phyloP scores from a whole-genome alignment of 35 echinoderm and acorn worm genomes.

The Ophioderma brevispina region DNA sequence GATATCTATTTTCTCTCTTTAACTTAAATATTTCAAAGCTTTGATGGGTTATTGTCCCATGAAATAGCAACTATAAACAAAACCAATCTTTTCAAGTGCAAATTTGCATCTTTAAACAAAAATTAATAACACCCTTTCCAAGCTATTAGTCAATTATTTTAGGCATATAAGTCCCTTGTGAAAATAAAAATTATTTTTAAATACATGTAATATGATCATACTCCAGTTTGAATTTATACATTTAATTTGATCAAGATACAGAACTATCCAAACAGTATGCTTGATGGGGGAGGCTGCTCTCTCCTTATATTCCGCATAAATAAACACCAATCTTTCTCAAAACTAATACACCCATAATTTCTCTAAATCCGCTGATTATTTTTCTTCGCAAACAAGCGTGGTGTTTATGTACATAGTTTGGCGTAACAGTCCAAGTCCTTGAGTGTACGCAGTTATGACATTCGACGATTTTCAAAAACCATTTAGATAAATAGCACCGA shows the following conservation, averaged over 20 bases:
- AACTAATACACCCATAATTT: slow-evolving; percentile 5
- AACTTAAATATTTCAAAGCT: too few relatives aligned
- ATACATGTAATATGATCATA: slow-evolving; percentile 15
- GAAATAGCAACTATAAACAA: neutral
- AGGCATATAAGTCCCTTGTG: neutral
- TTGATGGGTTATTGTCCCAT: neutral
- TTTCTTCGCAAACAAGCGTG: neutral
- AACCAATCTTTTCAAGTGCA: neutral
- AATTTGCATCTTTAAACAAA: neutral
- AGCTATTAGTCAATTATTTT: slow-evolving; percentile 7
- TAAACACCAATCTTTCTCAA: neutral
- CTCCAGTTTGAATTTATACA: slow-evolving; percentile 2
- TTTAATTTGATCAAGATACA: neutral
- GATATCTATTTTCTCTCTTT: too few relatives aligned
- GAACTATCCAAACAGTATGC: neutral
- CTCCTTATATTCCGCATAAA: neutral
- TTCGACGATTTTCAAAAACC: neutral
- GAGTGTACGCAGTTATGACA: neutral
- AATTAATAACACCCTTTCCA: neutral
- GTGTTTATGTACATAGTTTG: slow-evolving; percentile 14
- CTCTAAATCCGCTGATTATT: neutral
- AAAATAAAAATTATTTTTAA: slow-evolving; percentile 17
- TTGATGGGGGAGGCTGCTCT: neutral
- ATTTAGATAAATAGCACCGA: neutral
- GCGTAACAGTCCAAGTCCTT: neutral